Conservation (phyloP, 2,797 vertebrate genomes). For the Pantherophis alleghaniensis region DNA sequence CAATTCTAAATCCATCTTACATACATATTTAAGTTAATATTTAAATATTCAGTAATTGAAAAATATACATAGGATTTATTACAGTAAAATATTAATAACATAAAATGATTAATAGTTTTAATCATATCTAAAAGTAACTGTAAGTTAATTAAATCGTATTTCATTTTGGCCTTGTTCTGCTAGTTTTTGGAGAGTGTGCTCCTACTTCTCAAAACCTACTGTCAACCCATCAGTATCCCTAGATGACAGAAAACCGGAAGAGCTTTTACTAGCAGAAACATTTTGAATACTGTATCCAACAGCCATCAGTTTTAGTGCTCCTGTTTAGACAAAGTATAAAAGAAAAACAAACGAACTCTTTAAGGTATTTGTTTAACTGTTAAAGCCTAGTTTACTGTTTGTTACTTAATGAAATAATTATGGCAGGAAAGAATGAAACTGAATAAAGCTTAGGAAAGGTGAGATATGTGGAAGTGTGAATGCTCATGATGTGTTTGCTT, state of each 20-base stretch:
- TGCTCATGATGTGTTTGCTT: background rate
- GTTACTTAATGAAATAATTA: background rate
- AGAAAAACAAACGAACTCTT: background rate
- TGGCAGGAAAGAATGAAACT: background rate
- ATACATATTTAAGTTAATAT: background rate
- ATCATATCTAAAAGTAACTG: background rate
- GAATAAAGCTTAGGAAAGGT: background rate
- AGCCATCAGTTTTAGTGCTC: background rate
- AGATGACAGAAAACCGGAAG: background rate
- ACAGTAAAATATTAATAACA: background rate
- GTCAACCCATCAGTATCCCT: background rate
- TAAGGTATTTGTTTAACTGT: background rate
- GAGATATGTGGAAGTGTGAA: conserved; percentile 16
- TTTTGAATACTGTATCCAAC: background rate
- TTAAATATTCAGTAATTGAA: background rate
- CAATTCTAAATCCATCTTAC: background rate
- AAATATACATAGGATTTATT: background rate
- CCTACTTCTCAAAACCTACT: background rate
- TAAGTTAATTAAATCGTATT: background rate
- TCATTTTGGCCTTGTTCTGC: background rate
- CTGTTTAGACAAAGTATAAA: background rate
- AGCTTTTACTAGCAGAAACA: background rate
- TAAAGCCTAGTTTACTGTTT: background rate
- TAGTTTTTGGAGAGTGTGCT: background rate
- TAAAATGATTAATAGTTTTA: background rate